Evolutionary conservation across 2,797 vertebrate genomes (phyloP).

Genomic region (Fistularia commersonii): DNA sequence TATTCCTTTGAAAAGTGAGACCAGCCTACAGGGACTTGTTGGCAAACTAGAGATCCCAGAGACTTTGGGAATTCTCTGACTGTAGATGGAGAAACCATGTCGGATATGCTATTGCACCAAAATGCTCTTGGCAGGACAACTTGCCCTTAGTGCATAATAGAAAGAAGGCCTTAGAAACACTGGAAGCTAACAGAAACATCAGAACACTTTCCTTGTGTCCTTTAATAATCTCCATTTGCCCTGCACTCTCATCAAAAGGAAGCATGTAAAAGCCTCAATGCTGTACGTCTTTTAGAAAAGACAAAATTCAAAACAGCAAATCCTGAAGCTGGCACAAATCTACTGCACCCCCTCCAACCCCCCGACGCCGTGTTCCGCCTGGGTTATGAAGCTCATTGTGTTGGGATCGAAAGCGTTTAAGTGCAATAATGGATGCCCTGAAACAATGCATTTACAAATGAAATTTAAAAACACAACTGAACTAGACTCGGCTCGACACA

Average conservation of each 20-base stretch:
- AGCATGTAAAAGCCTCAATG: background rate
- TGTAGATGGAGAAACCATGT: constrained; percentile 48
- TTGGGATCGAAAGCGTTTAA: constrained; percentile 11
- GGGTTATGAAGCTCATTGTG: constrained; percentile 10
- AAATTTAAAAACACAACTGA: background rate
- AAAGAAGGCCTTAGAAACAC: constrained; percentile 37
- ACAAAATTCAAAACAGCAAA: constrained; percentile 4
- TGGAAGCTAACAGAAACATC: constrained; percentile 2
- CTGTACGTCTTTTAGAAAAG: background rate
- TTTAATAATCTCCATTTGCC: constrained; percentile 2
- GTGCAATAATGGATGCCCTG: constrained; percentile 16
- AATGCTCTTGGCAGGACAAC: constrained; percentile 34
- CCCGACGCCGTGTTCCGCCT: too few species aligned
- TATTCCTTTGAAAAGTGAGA: constrained; percentile 66
- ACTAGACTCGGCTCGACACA: background rate
- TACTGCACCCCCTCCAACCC: too few species aligned
- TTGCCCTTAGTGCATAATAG: constrained; percentile 23
- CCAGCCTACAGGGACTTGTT: constrained; percentile 52
- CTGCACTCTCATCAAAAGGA: background rate
- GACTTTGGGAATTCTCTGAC: constrained; percentile 57
- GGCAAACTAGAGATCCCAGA: constrained; percentile 62
- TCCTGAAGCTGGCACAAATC: background rate
- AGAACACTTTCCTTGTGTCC: background rate
- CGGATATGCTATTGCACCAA: constrained; percentile 36
- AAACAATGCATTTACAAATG: background rate